phyloP scores from a whole-genome alignment of 2,888 invertebrate genomes.

The Nomada lathburiana region DNA sequence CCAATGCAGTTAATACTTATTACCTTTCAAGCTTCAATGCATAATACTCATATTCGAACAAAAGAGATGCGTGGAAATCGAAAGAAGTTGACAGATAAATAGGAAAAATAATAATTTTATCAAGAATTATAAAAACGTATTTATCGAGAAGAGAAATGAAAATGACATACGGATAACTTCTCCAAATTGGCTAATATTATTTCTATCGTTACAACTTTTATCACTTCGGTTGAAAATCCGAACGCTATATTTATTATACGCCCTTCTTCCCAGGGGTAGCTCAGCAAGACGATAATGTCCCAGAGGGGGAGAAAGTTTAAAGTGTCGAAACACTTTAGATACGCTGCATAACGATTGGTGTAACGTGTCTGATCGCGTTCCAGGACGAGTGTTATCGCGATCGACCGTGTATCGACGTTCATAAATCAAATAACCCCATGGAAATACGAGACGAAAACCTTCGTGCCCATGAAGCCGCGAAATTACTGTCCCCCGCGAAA shows the following conservation, averaged over 20 bases:
- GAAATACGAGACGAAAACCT: slow-evolving; percentile 14
- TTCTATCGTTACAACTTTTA: not conserved
- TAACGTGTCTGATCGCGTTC: slow-evolving; percentile 37
- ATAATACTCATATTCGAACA: no score
- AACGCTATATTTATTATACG: not conserved
- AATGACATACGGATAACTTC: no score
- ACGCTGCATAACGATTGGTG: slow-evolving; percentile 42
- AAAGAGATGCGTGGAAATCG: no score
- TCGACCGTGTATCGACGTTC: slow-evolving; percentile 18
- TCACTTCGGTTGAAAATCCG: not conserved
- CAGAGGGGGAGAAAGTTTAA: slow-evolving; percentile 18
- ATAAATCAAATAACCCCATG: slow-evolving; percentile 37
- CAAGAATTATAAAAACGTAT: no score
- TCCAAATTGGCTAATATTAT: no score
- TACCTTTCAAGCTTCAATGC: no score
- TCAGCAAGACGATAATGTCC: slow-evolving; percentile 20
- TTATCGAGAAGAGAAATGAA: no score
- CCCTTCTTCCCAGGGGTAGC: not conserved
- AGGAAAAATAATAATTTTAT: no score
- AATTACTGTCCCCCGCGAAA: slow-evolving; percentile 7
- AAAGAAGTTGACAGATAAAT: no score
- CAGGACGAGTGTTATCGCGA: slow-evolving; percentile 17
- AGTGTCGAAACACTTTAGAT: slow-evolving; percentile 52
- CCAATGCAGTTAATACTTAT: no score
- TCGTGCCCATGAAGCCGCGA: not conserved